A percentile compares a stretch with the other conserved stretches of the same genome.
Conservation (phyloP, 1,140 invertebrate genomes). For the Pygmarrhopalites habei region DNA sequence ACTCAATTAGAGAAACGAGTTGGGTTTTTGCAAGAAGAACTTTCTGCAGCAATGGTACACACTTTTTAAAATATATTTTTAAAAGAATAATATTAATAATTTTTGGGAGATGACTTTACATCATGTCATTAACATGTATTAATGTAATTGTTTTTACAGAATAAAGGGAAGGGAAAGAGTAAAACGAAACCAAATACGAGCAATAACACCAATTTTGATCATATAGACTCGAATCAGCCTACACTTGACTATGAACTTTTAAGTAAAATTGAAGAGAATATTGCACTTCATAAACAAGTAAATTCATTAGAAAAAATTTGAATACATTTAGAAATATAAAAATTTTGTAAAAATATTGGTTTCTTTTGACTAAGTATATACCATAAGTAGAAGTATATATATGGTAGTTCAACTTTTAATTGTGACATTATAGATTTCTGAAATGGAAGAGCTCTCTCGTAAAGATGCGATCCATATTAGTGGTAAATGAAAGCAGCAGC, state of each 20-base stretch:
- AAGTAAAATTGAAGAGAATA: conserved; percentile 31
- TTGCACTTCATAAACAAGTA: conserved; percentile 29
- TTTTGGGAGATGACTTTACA: no score
- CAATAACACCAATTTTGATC: background rate
- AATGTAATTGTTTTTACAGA: no score
- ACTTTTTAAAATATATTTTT: background rate
- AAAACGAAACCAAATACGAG: conserved; percentile 3
- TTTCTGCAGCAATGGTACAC: conserved; percentile 43
- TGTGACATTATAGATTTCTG: conserved; percentile 1
- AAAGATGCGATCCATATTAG: background rate
- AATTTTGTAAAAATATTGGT: no score
- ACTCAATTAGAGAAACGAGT: conserved; percentile 85
- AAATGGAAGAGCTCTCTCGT: background rate
- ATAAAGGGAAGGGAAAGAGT: conserved; percentile 11
- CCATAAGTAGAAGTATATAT: no score
- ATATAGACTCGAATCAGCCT: background rate
- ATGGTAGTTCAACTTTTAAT: no score
- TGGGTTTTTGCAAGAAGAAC: conserved; percentile 78
- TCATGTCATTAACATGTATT: no score
- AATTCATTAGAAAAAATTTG: no score
- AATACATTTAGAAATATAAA: no score
- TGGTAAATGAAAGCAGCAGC: no score
- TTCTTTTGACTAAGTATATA: no score
- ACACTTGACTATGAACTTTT: conserved; percentile 26
- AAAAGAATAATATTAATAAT: background rate